Evolutionary conservation across 2,113 vertebrate species (phyloP), one percentile per base, ranked within the genome.

Genomic region (Typhlomys cinereus): DNA sequence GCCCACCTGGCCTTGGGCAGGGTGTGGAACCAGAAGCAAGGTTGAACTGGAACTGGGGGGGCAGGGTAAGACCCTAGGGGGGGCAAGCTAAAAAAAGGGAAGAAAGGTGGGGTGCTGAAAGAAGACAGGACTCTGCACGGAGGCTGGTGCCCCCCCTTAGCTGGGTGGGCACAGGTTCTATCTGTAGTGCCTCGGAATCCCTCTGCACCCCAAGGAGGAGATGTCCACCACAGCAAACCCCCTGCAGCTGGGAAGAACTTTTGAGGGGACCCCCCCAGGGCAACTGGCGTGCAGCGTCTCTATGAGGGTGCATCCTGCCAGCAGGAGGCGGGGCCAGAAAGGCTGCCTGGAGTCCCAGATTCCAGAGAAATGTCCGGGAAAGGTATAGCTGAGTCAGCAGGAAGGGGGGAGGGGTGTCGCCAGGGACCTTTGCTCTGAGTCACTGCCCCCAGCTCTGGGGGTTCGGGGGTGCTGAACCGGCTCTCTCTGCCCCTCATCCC

Each of bases 371-470:
- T 62, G 59, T 59, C 61, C 46, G 1, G 27, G 67, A 80, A 66
- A 80, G 31, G 76, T 7, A 52, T 0, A 1, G 75, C 91, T 95
- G 96, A 96, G 91, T 96, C 96, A 96, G 83, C 11, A 11, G 90
- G 39, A 90, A 44, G 82, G 82, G 48, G 52, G 41, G 25, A 64
- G 41, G 18, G 41, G 15, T 62, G 59, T 46, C n/a, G n/a, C n/a
- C n/a, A 89, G 80, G 89, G 64, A 57, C 89, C 80, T 46, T 36
- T n/a, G 46, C 93, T 82, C 74, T 95, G 92, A 96, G 81, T 96
- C 95, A 95, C 81, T 46, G 66, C 66, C 71, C 7, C 15, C 6
- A 3, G 34, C 34, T 59, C 85, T 74, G 29, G 27, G 4, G 59
- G 57, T 59, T 12, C 57, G 23, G 54, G 57, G 62, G 81, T 62